Conservation (phyloP, 2,113 vertebrate species). For the Arothron firmamentum region DNA sequence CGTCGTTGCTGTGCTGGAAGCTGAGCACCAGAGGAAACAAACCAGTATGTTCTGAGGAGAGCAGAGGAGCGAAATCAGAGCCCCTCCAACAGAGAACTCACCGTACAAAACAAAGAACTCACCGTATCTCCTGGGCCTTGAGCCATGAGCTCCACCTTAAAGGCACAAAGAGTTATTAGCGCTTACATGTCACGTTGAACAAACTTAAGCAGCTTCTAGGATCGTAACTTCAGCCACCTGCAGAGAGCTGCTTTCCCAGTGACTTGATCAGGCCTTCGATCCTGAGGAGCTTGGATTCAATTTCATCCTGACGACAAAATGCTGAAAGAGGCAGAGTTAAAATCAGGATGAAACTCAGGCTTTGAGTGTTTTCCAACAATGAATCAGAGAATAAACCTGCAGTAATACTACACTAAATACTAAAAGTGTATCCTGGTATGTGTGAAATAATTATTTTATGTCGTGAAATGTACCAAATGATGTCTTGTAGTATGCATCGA, state of each 20-base stretch:
- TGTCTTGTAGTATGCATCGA: too few relatives aligned
- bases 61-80: conserved; percentile 14
- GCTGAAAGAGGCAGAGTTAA: conserved; percentile 40
- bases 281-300: conserved; percentile 70
- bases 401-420: too few relatives aligned
- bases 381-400: too few relatives aligned
- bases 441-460: too few relatives aligned
- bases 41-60: conserved; percentile 45
- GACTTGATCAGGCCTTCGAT: conserved; percentile 75
- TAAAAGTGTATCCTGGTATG: too few relatives aligned
- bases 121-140: conserved; percentile 42
- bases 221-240: conserved; percentile 40
- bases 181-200: neutral
- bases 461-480: too few relatives aligned
- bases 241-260: conserved; percentile 64
- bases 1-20: conserved; percentile 69
- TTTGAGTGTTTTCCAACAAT: fast-evolving
- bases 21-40: conserved; percentile 74
- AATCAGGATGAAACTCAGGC: neutral
- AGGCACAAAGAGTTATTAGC: neutral
- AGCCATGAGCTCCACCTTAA: conserved; percentile 38
- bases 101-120: conserved; percentile 31
- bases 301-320: conserved; percentile 77
- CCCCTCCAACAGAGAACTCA: conserved; percentile 27
- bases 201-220: neutral